phyloP scores from a whole-genome alignment of 2,113 vertebrate genomes.

The Oreotrochilus melanogaster region DNA sequence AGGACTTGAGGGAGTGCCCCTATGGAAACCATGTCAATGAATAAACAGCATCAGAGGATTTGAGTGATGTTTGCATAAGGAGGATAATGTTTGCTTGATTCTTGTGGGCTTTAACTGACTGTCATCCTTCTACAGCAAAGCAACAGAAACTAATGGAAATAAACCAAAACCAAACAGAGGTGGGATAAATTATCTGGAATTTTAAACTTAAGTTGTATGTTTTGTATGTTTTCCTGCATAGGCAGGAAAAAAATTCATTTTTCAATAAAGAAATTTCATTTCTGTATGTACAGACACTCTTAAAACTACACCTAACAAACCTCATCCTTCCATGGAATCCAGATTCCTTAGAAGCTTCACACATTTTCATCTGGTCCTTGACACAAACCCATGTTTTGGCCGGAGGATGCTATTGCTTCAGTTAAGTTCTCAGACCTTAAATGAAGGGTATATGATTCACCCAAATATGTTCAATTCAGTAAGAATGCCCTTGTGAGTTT shows the following conservation, averaged over 20 bases:
- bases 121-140: conserved; percentile 4
- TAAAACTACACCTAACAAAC: background rate
- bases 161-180: background rate
- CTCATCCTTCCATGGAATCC: background rate
- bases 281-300: background rate
- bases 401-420: background rate
- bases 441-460: background rate
- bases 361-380: background rate
- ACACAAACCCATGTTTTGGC: background rate
- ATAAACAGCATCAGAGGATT: conserved; percentile 50
- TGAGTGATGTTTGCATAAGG: conserved; percentile 52
- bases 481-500: background rate
- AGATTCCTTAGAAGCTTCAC: background rate
- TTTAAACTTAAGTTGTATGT: background rate
- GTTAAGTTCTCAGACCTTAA: background rate
- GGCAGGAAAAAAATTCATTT: no score
- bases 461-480: background rate
- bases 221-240: background rate
- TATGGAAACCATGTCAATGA: conserved; percentile 13
- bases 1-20: conserved; percentile 30
- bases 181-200: background rate
- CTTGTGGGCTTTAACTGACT: conserved; percentile 17
- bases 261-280: background rate
- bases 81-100: conserved; percentile 51
- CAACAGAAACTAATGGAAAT: conserved; percentile 36